phyloP scores from a whole-genome alignment of 2,113 vertebrate species.

The Brachyhypopomus gauderio region DNA sequence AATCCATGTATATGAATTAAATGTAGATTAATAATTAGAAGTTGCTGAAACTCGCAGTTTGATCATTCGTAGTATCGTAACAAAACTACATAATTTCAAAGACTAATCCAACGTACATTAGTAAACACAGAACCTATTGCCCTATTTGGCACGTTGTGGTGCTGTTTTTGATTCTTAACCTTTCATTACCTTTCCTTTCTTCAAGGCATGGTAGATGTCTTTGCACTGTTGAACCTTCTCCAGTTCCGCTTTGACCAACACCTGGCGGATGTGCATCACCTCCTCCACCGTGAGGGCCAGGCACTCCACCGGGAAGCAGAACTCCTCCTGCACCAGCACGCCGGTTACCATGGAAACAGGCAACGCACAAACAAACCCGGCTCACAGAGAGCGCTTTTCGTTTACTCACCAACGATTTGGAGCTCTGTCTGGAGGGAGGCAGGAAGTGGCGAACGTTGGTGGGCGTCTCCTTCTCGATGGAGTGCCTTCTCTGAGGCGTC shows the following conservation, averaged over 20 bases:
- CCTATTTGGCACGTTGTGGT: too few species aligned
- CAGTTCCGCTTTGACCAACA: constrained; percentile 95
- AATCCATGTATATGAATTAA: too few species aligned
- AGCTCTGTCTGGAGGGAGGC: constrained; percentile 87
- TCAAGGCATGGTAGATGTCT: constrained; percentile 96
- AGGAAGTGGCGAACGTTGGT: constrained; percentile 90
- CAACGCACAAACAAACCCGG: background rate
- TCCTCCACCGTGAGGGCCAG: constrained; percentile 95
- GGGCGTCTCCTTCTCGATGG: constrained; percentile 97
- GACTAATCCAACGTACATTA: too few species aligned
- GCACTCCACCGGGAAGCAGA: constrained; percentile 96
- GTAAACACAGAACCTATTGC: too few species aligned
- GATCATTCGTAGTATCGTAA: too few species aligned
- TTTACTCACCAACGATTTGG: constrained; percentile 91
- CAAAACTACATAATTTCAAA: too few species aligned
- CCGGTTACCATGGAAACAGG: constrained; percentile 42
- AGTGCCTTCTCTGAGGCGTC: constrained; percentile 90
- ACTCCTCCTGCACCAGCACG: constrained; percentile 88
- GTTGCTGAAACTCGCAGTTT: too few species aligned
- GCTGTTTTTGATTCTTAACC: too few species aligned
- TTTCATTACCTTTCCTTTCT: constrained; percentile 93
- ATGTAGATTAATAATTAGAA: background rate
- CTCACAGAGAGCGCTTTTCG: background rate
- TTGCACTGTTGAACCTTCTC: constrained; percentile 99
- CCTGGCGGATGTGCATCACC: constrained; percentile 98